Conservation (phyloP, 2,888 invertebrate species). For the Oscheius onirici region DNA sequence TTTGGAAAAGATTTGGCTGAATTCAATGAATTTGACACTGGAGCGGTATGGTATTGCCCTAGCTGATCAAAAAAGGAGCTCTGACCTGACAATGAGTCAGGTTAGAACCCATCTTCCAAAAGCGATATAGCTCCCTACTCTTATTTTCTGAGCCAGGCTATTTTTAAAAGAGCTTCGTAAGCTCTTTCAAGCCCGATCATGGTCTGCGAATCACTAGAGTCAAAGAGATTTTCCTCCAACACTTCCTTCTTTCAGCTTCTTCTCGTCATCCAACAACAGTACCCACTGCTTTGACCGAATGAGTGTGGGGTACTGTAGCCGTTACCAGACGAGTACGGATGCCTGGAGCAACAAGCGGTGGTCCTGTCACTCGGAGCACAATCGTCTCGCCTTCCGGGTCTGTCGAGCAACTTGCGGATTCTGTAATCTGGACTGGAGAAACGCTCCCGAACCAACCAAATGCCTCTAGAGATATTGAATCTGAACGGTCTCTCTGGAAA, state of each 20-base stretch:
- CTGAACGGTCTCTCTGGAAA: not conserved
- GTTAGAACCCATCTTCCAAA: no score
- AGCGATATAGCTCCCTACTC: no score
- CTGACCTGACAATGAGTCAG: no score
- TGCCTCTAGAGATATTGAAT: constrained; percentile 27
- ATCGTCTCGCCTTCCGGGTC: constrained; percentile 54
- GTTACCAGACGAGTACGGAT: constrained; percentile 52
- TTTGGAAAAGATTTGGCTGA: no score
- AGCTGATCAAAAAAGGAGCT: no score
- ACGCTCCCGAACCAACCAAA: constrained; percentile 50
- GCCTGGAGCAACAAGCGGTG: constrained; percentile 50
- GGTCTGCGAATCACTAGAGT: no score
- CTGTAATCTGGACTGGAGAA: constrained; percentile 50
- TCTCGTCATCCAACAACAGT: constrained; percentile 39
- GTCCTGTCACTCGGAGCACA: constrained; percentile 55
- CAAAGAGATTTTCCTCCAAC: not conserved
- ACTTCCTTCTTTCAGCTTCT: constrained; percentile 42
- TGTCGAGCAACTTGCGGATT: constrained; percentile 55
- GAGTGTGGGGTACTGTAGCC: constrained; percentile 48
- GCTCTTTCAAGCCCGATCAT: no score
- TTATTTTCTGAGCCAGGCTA: no score
- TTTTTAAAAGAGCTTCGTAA: no score
- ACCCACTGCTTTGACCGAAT: constrained; percentile 59
- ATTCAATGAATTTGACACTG: no score
- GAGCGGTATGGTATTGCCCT: no score